Percentiles rank a stretch among this genome's conserved stretches.
Conservation (phyloP, 1,140 invertebrate genomes). For the Caenorhabditis latens region DNA sequence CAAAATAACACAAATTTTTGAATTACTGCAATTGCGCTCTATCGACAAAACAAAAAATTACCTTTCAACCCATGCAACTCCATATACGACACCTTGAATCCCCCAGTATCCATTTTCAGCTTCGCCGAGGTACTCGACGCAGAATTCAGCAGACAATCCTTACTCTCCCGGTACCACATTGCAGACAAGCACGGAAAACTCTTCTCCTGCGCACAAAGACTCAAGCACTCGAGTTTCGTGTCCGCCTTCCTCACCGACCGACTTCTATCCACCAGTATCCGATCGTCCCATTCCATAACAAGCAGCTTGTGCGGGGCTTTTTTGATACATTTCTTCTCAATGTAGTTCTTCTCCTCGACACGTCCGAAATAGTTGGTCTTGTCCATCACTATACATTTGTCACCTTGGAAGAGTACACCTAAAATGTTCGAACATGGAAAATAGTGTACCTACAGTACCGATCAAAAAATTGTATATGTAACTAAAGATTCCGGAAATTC, state of each 20-base stretch:
- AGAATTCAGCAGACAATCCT: constrained; percentile 57
- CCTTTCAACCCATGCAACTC: constrained; percentile 47
- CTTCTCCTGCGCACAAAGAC: constrained; percentile 31
- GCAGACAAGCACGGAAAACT: constrained; percentile 45
- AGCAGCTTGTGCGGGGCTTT: constrained; percentile 17
- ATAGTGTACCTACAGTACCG: neutral
- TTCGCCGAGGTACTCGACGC: constrained; percentile 24
- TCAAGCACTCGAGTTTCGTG: constrained; percentile 22
- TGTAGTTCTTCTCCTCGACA: constrained; percentile 23
- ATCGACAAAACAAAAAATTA: neutral
- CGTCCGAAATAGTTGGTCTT: constrained; percentile 32
- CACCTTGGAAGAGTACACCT: constrained; percentile 41
- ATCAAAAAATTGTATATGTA: neutral
- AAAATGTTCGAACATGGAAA: neutral
- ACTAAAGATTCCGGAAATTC: too few relatives aligned
- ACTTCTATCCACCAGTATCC: constrained; percentile 30
- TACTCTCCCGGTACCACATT: constrained; percentile 54
- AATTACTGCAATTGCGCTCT: too few relatives aligned
- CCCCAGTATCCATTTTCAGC: constrained; percentile 51
- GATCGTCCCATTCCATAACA: constrained; percentile 29
- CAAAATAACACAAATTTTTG: too few relatives aligned
- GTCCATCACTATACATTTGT: constrained; percentile 35
- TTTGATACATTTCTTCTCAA: constrained; percentile 41
- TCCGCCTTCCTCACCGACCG: constrained; percentile 1
- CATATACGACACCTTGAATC: constrained; percentile 56